phyloP scores from a whole-genome alignment of 2,797 vertebrate genomes.

The Spinibarbus caldwelli region DNA sequence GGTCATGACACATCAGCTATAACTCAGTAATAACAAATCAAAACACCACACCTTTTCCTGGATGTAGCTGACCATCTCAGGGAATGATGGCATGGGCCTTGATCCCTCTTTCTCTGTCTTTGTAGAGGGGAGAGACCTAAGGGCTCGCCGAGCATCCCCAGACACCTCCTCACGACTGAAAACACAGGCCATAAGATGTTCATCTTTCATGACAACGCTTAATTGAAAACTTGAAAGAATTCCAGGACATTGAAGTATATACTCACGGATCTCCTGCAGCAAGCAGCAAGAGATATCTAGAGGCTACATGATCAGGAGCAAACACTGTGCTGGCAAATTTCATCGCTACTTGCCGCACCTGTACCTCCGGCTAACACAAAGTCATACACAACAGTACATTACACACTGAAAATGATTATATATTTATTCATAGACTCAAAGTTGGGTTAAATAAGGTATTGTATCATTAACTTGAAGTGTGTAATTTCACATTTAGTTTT shows the following conservation, averaged over 20 bases:
- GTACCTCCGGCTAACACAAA: slow-evolving; percentile 89
- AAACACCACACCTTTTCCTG: slow-evolving; percentile 88
- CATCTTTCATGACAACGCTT: background rate
- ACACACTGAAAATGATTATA: background rate
- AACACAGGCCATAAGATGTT: background rate
- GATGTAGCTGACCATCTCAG: slow-evolving; percentile 95
- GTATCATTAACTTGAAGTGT: background rate
- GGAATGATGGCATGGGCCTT: slow-evolving; percentile 92
- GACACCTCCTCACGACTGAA: slow-evolving; percentile 92
- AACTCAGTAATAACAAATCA: background rate
- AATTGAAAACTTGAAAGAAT: background rate
- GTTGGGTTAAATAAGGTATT: background rate
- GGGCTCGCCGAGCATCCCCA: slow-evolving; percentile 88
- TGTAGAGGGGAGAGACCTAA: slow-evolving; percentile 83
- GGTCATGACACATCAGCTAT: background rate
- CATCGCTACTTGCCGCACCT: slow-evolving; percentile 97
- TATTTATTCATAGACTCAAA: background rate
- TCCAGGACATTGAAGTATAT: background rate
- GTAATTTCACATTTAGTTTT: background rate
- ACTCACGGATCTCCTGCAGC: slow-evolving; percentile 97
- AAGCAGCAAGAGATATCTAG: slow-evolving; percentile 93
- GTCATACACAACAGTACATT: slow-evolving; percentile 18
- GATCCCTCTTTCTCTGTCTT: slow-evolving; percentile 84
- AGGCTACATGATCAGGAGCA: slow-evolving; percentile 92
- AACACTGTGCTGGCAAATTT: slow-evolving; percentile 97